Evolutionary conservation across 2,888 invertebrate genomes (phyloP).

Genomic region (Timandra comae): DNA sequence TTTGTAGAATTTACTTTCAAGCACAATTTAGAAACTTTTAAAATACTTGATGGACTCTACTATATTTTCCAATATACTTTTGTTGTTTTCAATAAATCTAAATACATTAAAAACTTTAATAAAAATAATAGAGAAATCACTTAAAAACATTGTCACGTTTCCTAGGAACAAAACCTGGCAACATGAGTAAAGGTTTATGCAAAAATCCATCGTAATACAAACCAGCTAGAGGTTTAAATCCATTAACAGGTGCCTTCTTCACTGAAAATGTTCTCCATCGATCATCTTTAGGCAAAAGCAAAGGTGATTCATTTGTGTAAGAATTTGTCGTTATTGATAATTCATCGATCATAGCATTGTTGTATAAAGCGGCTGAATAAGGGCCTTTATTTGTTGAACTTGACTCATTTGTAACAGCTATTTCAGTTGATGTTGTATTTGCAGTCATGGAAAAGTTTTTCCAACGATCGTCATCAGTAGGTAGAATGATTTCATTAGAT

Average conservation of each 20-base stretch:
- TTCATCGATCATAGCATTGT: slow-evolving; percentile 46
- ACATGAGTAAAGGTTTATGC: slow-evolving; percentile 45
- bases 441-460: too few species aligned
- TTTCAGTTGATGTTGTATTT: slow-evolving; percentile 2
- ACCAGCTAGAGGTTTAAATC: slow-evolving; percentile 61
- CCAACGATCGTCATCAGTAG: slow-evolving; percentile 16
- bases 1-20: too few species aligned
- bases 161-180: slow-evolving; percentile 41
- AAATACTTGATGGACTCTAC: background rate
- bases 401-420: slow-evolving; percentile 19
- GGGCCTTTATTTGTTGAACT: slow-evolving; percentile 28
- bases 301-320: slow-evolving; percentile 40
- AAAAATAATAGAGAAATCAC: background rate
- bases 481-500: slow-evolving; percentile 15
- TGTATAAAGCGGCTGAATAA: slow-evolving; percentile 41
- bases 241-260: slow-evolving; percentile 22
- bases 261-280: slow-evolving; percentile 49
- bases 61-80: too few species aligned
- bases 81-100: too few species aligned
- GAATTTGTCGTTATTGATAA: slow-evolving; percentile 56
- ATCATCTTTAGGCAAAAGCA: slow-evolving; percentile 40
- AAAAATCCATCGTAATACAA: slow-evolving; percentile 67
- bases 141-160: too few species aligned
- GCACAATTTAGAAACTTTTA: background rate
- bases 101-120: background rate